phyloP scores from a whole-genome alignment of 2,888 invertebrate species.

The Prosapia bicincta region DNA sequence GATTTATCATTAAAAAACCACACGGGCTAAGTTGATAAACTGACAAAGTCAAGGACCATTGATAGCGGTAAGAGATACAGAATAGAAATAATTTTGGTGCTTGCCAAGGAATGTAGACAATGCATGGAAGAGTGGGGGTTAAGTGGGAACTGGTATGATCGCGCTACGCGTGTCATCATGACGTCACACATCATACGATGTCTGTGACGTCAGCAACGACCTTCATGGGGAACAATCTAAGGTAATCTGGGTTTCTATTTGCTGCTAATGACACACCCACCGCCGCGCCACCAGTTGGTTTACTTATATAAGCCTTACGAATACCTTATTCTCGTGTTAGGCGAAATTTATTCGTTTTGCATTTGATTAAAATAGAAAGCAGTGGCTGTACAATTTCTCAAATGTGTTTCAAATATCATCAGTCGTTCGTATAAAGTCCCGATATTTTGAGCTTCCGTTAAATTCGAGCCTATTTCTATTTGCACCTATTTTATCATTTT shows the following conservation, averaged over 20 bases:
- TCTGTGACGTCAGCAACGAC: neutral
- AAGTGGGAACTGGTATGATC: neutral
- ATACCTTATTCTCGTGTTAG: too few relatives aligned
- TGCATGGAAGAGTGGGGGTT: neutral
- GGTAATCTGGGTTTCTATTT: neutral
- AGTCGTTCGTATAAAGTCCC: too few relatives aligned
- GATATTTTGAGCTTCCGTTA: too few relatives aligned
- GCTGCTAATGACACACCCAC: neutral
- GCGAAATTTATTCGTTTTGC: too few relatives aligned
- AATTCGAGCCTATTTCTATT: too few relatives aligned
- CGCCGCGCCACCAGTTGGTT: neutral
- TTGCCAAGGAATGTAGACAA: neutral
- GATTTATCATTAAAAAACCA: too few relatives aligned
- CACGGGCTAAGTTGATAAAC: too few relatives aligned
- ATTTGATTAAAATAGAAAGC: too few relatives aligned
- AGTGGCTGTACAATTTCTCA: too few relatives aligned
- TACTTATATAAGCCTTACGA: too few relatives aligned
- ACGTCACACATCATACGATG: neutral
- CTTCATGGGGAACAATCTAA: neutral
- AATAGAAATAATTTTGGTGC: neutral
- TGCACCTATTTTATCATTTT: too few relatives aligned
- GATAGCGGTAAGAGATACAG: neutral
- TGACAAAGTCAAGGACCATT: neutral
- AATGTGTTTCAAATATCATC: too few relatives aligned
- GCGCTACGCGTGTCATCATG: neutral